Evolutionary conservation across 23 tunicate species (phyloP), one percentile per base, ranked within the genome.

Genomic region (Trididemnum miniatum): DNA sequence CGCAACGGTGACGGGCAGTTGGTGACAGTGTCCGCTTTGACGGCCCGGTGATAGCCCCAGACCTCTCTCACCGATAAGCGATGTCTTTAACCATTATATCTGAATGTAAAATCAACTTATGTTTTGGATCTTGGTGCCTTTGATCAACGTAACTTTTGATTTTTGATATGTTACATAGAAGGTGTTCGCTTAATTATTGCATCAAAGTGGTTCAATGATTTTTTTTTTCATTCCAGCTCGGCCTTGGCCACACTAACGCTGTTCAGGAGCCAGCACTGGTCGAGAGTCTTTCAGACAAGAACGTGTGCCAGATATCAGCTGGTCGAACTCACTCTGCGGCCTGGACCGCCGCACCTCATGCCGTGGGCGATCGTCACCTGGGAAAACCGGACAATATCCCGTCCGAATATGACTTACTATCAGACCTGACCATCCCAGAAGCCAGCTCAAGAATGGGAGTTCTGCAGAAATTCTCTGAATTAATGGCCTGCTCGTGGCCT

Each of bases 301-400:
- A 86, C 40, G 80, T 95, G 65, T 74, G 77, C 20, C 99, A 95
- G 73, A 83, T 95, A 24, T 86, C 96, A 20, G 96, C 99, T 35
- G 99, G 99, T 0, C 79, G 95, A 35, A 86, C 90, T 35, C 99
- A 95, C 85, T 87, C 96, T 0, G 91, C 92, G 0, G 92, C 87
- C 1, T 95, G 99, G 99, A 86, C 99, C 15, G 67, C 87, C 31
- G 90, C 81, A 35, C 80, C 49, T 23, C 25, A 62, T 76, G 33
- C 24, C 22, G 63, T 30, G 65, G 50, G 75, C 34, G 7, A 28
- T 2, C 37, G 78, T 24, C 75, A 60, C 32, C 91, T 95, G 20
- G 99, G 99, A 0, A 57, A 72, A n/a, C 99, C 99, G 7, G 96
- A 90, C 30, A 38, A 31, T n/a, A 72, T 90, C 0, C 99, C 99